Conservation (phyloP, 2,113 vertebrate species). For the Chamaea fasciata region DNA sequence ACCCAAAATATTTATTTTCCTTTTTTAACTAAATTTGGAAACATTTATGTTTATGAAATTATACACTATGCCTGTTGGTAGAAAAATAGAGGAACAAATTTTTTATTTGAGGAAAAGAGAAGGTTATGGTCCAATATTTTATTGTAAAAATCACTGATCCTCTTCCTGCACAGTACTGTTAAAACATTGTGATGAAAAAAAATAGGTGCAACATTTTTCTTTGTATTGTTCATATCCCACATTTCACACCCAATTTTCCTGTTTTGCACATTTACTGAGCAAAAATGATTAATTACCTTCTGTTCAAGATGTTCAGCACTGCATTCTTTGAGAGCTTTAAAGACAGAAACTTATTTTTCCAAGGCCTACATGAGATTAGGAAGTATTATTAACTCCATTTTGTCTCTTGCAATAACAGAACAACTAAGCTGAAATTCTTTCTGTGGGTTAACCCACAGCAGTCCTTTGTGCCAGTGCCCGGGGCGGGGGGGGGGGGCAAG, state of each 20-base stretch:
- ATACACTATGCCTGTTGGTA: background rate
- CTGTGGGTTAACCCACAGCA: background rate
- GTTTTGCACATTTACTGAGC: background rate
- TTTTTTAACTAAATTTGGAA: background rate
- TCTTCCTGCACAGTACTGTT: background rate
- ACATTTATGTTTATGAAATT: background rate
- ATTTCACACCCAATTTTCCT: background rate
- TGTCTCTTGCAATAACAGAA: background rate
- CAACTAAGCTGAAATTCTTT: background rate
- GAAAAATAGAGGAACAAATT: background rate
- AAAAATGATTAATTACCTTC: background rate
- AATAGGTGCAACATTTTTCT: background rate
- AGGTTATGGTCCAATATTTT: background rate
- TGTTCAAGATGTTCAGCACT: background rate
- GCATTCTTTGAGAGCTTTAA: background rate
- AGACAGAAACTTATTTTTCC: background rate
- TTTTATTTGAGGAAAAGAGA: background rate
- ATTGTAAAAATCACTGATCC: background rate
- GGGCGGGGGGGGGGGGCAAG: accelerated
- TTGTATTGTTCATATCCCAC: background rate
- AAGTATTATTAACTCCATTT: background rate
- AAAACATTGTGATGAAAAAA: background rate
- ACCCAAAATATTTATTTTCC: background rate
- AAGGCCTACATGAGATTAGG: background rate
- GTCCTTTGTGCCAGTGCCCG: background rate